Conservation (phyloP, 2,113 vertebrate genomes). For the Brienomyrus longianalis region DNA sequence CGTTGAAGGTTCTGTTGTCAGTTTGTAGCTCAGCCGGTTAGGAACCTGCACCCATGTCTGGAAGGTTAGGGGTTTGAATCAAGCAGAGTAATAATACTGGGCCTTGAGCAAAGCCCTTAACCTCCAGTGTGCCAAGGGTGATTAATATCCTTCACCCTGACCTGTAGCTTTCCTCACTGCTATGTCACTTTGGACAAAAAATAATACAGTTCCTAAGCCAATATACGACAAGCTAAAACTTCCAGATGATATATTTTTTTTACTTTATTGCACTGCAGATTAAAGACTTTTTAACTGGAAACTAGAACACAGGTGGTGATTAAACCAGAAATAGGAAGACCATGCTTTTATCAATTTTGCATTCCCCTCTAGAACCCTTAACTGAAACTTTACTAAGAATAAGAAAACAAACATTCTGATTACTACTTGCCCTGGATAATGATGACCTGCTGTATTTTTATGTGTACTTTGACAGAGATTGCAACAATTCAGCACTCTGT, state of each 20-base stretch:
- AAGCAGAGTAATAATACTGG: not conserved
- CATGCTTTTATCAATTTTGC: not conserved
- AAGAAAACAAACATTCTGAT: not conserved
- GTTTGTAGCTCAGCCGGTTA: not conserved
- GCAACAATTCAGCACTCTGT: not conserved
- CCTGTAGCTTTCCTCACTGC: not conserved
- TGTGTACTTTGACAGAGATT: not conserved
- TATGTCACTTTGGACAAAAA: not conserved
- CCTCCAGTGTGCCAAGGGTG: not conserved
- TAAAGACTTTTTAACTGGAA: not conserved
- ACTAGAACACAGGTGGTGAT: not conserved
- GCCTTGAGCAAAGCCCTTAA: not conserved
- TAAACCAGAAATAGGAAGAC: not conserved
- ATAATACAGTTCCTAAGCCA: not conserved
- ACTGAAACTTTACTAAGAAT: not conserved
- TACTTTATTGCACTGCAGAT: not conserved
- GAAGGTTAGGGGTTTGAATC: not conserved
- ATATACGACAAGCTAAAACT: not conserved
- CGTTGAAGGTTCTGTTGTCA: not conserved
- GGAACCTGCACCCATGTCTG: not conserved
- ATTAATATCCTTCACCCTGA: not conserved
- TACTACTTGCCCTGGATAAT: not conserved
- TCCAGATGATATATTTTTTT: not conserved
- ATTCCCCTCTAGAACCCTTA: not conserved
- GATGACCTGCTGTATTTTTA: not conserved